Percentiles rank a stretch among this genome's conserved stretches.
phyloP scores from a whole-genome alignment of 2,888 invertebrate species.

The Hecatera dysodea region DNA sequence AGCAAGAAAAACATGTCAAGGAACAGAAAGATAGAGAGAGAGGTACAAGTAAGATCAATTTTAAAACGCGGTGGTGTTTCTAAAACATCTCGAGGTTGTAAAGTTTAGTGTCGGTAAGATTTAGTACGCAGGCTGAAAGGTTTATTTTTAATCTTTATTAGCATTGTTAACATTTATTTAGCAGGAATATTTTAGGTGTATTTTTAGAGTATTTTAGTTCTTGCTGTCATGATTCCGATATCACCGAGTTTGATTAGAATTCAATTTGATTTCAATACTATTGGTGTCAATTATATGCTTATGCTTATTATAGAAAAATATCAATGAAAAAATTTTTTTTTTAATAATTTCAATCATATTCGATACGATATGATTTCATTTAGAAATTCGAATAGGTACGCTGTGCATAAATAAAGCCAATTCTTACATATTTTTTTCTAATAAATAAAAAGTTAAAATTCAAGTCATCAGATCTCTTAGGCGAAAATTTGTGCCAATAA shows the following conservation, averaged over 20 bases:
- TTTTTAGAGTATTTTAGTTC: neutral
- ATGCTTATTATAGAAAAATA: neutral
- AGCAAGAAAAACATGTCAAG: neutral
- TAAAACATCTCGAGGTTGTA: slow-evolving; percentile 12
- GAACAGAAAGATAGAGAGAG: neutral
- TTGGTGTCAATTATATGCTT: neutral
- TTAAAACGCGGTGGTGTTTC: slow-evolving; percentile 11
- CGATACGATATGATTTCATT: neutral
- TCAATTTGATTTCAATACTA: slow-evolving; percentile 9
- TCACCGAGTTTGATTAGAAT: neutral
- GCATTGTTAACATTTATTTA: slow-evolving; percentile 43
- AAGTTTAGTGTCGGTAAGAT: slow-evolving; percentile 36
- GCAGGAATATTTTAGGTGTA: neutral
- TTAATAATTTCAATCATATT: slow-evolving; percentile 8
- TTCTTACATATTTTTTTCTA: neutral
- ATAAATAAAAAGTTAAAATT: no score
- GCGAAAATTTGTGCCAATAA: neutral
- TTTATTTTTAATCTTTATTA: slow-evolving; percentile 48
- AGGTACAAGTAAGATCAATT: neutral
- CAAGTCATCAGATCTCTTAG: no score
- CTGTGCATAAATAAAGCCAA: neutral
- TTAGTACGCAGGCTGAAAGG: slow-evolving; percentile 15
- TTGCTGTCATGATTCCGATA: neutral
- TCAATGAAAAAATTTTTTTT: no score
- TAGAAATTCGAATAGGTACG: neutral